Percentiles rank a stretch among this genome's conserved stretches.
Conservation (phyloP, 1,140 invertebrate genomes). For the Laupala kohalensis region DNA sequence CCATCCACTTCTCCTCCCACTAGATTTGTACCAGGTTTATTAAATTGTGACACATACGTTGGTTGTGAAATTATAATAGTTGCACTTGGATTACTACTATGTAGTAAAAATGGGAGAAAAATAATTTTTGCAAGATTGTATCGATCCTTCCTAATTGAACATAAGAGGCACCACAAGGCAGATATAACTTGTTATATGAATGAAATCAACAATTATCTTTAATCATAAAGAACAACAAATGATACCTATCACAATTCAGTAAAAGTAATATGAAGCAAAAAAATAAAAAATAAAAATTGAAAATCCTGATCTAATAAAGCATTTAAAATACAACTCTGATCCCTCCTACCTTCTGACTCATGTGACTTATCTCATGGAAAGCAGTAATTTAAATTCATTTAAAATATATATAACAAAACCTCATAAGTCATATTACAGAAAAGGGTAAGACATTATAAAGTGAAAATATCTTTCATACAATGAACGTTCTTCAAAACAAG, state of each 20-base stretch:
- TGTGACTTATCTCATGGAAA: too few species aligned
- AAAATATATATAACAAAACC: too few species aligned
- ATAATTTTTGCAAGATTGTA: slow-evolving; percentile 81
- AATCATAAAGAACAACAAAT: not conserved
- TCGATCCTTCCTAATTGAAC: slow-evolving; percentile 59
- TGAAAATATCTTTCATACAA: too few species aligned
- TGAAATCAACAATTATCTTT: not conserved
- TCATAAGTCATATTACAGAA: too few species aligned
- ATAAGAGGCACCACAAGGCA: not conserved
- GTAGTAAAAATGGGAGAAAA: slow-evolving; percentile 74
- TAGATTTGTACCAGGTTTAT: slow-evolving; percentile 44
- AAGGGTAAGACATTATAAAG: too few species aligned
- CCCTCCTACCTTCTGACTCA: too few species aligned
- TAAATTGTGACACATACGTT: slow-evolving; percentile 63
- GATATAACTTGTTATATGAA: not conserved
- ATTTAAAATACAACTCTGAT: too few species aligned
- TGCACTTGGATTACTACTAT: slow-evolving; percentile 68
- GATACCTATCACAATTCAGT: too few species aligned
- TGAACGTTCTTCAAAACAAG: not conserved
- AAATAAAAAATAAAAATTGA: too few species aligned
- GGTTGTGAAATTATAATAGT: slow-evolving; percentile 54
- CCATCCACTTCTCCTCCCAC: slow-evolving; percentile 85
- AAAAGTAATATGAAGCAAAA: too few species aligned
- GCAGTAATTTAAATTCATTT: too few species aligned
- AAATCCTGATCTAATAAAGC: too few species aligned